Evolutionary conservation across 2,113 vertebrate species (phyloP).

Genomic region (Cephalopterus ornatus): DNA sequence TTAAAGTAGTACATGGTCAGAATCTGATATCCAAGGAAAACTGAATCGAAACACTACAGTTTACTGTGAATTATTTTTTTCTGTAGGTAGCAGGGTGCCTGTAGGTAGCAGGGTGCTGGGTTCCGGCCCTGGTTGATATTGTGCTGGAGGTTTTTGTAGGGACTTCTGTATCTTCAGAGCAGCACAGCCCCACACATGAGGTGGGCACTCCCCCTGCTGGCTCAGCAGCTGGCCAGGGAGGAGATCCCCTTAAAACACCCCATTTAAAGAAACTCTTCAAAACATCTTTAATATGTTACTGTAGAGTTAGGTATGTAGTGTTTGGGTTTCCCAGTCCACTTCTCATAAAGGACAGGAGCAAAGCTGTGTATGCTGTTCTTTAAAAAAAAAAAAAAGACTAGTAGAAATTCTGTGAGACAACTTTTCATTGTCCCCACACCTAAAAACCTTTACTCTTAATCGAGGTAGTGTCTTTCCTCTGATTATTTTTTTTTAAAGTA

Average conservation of each 20-base stretch:
- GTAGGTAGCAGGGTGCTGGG: background rate
- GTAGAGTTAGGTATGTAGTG: background rate
- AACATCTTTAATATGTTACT: background rate
- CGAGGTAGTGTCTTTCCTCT: background rate
- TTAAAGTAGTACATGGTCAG: background rate
- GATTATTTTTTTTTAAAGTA: background rate
- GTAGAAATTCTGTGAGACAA: background rate
- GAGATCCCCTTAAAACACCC: fast-evolving
- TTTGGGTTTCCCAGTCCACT: background rate
- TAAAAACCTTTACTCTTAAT: background rate
- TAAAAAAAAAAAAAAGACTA: background rate
- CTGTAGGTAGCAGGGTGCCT: background rate
- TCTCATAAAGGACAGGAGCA: background rate
- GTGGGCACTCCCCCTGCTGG: slow-evolving; percentile 3
- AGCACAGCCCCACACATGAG: fast-evolving
- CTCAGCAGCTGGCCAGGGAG: background rate
- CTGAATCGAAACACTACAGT: background rate
- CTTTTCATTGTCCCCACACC: background rate
- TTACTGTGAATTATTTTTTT: background rate
- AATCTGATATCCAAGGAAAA: background rate
- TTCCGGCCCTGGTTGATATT: background rate
- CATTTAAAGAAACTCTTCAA: background rate
- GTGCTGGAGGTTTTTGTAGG: background rate
- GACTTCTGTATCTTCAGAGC: fast-evolving
- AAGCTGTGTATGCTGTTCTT: background rate